Evolutionary conservation across 2,888 invertebrate species (phyloP).

Genomic region (Pterostichus niger): DNA sequence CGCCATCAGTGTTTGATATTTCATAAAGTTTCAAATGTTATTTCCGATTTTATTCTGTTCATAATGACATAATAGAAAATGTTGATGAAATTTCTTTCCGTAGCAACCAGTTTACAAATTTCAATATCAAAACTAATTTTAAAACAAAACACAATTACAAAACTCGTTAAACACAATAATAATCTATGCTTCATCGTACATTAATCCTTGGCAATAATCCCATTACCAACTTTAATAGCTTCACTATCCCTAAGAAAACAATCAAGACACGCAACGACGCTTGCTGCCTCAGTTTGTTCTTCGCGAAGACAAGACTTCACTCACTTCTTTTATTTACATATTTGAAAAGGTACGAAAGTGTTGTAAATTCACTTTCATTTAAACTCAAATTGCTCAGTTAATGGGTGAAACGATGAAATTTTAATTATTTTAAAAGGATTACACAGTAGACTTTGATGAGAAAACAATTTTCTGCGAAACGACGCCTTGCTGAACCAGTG

Average conservation of each 20-base stretch:
- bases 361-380: slow-evolving; percentile 65
- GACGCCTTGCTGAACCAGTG: slow-evolving; percentile 5
- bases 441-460: slow-evolving; percentile 61
- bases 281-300: neutral
- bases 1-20: too few relatives aligned
- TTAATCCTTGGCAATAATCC: slow-evolving; percentile 49
- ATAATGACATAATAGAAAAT: neutral
- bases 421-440: slow-evolving; percentile 67
- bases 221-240: slow-evolving; percentile 39
- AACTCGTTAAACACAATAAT: slow-evolving; percentile 52
- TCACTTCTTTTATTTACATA: slow-evolving; percentile 62
- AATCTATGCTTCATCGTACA: slow-evolving; percentile 41
- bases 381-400: slow-evolving; percentile 61
- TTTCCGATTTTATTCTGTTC: neutral
- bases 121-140: slow-evolving; percentile 52
- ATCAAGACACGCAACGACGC: slow-evolving; percentile 25
- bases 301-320: neutral
- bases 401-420: slow-evolving; percentile 65
- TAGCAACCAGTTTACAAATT: neutral
- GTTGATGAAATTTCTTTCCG: slow-evolving; percentile 21
- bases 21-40: too few relatives aligned
- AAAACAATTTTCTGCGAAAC: slow-evolving; percentile 60
- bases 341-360: slow-evolving; percentile 52
- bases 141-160: slow-evolving; percentile 50
- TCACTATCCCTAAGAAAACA: slow-evolving; percentile 41